Conservation (phyloP, 2,797 vertebrate species). For the Urocyon cinereoargenteus region DNA sequence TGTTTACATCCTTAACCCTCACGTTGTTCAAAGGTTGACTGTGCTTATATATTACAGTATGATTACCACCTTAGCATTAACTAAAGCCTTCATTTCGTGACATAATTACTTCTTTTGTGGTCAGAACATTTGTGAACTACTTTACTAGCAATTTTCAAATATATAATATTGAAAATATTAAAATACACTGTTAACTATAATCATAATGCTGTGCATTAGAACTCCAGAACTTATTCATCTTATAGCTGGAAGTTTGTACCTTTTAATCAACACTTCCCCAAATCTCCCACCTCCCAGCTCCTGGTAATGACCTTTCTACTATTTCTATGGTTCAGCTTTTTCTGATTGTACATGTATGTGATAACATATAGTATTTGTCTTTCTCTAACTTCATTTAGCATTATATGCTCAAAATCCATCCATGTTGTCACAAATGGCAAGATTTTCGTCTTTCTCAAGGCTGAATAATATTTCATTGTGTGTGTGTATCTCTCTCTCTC, state of each 20-base stretch:
- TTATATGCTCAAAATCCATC: background rate
- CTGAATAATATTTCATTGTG: background rate
- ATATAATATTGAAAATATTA: background rate
- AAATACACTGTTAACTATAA: background rate
- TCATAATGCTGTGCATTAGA: background rate
- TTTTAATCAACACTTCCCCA: background rate
- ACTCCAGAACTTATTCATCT: background rate
- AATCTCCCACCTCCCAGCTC: background rate
- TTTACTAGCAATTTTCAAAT: background rate
- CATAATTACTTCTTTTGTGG: background rate
- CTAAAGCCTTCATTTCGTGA: background rate
- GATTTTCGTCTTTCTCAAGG: background rate
- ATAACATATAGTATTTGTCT: background rate
- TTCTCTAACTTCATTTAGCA: background rate
- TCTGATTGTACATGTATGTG: background rate
- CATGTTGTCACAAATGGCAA: background rate
- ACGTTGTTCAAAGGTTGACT: background rate
- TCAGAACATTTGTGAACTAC: background rate
- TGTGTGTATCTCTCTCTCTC: background rate
- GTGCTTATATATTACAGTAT: background rate
- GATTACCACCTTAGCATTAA: background rate
- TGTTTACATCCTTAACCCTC: background rate
- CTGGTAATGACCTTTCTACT: background rate
- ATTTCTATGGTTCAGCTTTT: background rate
- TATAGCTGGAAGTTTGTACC: background rate